phyloP scores from a whole-genome alignment of 2,888 invertebrate genomes.

The Trissolcus japonicus region DNA sequence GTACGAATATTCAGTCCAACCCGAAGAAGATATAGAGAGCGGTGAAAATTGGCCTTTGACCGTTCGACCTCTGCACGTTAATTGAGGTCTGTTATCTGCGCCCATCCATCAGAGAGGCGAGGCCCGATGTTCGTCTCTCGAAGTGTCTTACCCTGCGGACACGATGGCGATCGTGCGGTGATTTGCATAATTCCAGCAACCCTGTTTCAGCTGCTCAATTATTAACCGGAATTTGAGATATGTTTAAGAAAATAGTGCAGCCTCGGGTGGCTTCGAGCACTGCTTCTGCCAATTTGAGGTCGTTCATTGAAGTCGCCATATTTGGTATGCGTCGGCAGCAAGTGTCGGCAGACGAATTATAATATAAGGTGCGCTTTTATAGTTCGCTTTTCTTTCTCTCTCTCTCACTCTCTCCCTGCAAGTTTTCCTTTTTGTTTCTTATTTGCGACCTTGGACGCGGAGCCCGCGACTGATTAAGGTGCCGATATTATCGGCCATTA shows the following conservation, averaged over 20 bases:
- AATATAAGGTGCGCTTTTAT: conserved; percentile 22
- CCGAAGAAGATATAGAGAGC: neutral
- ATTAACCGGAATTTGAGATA: conserved; percentile 75
- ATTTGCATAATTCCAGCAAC: conserved; percentile 76
- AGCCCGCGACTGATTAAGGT: conserved; percentile 62
- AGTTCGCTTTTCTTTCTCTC: no score
- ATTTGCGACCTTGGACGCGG: conserved; percentile 22
- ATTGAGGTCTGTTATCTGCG: conserved; percentile 46
- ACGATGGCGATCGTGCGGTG: conserved; percentile 73
- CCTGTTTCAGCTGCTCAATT: conserved; percentile 74
- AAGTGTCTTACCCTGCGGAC: conserved; percentile 70
- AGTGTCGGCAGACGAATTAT: conserved; percentile 49
- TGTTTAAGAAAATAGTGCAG: conserved; percentile 74
- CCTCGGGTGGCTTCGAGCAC: conserved; percentile 45
- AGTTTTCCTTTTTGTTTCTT: conserved; percentile 4
- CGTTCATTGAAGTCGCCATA: conserved; percentile 49
- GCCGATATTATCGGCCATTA: conserved; percentile 61
- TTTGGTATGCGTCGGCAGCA: conserved; percentile 49
- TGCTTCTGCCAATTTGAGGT: conserved; percentile 57
- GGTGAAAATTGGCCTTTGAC: conserved; percentile 38
- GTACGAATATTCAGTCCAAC: neutral
- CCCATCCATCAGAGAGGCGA: conserved; percentile 29
- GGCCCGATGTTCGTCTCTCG: conserved; percentile 53
- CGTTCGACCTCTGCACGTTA: conserved; percentile 31
- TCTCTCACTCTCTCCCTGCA: neutral